Percentiles rank a stretch among this genome's conserved stretches.
Conservation (phyloP, 2,113 vertebrate species). For the Chinchilla lanigera region DNA sequence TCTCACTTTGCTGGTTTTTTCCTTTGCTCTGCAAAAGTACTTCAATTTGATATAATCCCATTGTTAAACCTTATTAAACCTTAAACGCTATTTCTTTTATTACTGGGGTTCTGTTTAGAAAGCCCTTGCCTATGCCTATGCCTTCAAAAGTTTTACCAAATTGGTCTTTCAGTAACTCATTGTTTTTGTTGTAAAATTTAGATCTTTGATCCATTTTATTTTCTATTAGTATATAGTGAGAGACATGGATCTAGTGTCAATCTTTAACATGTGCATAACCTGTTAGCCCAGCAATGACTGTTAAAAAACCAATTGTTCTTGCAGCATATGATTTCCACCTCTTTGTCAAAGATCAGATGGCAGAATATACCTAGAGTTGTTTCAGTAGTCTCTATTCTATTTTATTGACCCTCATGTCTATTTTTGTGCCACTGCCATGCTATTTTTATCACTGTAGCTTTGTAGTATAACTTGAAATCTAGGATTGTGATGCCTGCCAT, state of each 20-base stretch:
- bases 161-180: background rate
- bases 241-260: background rate
- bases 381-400: background rate
- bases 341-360: background rate
- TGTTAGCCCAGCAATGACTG: background rate
- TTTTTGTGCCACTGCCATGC: background rate
- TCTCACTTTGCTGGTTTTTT: background rate
- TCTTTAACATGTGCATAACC: background rate
- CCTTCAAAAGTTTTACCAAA: background rate
- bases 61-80: background rate
- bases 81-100: background rate
- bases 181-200: background rate
- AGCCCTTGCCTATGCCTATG: background rate
- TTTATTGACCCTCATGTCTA: background rate
- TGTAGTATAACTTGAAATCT: background rate
- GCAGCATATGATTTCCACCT: background rate
- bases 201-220: background rate
- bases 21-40: background rate
- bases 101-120: background rate
- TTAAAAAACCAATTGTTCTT: background rate
- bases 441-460: background rate
- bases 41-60: background rate
- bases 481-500: background rate
- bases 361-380: background rate
- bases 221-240: background rate